Conservation (phyloP, 2,113 vertebrate species). For the Hydrolagus affinis region DNA sequence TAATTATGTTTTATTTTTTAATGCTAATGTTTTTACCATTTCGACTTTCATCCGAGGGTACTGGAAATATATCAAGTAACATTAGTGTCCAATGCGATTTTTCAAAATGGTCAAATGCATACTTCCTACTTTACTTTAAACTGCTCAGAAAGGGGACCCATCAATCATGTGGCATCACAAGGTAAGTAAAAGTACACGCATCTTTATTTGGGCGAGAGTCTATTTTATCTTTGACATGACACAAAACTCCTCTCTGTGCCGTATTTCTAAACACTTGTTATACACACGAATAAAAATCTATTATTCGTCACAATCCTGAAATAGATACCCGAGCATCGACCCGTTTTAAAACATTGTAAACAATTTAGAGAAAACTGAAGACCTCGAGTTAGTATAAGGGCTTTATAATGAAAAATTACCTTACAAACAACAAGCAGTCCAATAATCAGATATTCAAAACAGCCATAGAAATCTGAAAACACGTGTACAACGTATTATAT, state of each 20-base stretch:
- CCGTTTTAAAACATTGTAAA: neutral
- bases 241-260: neutral
- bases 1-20: too few species aligned
- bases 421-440: neutral
- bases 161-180: neutral
- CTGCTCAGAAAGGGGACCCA: neutral
- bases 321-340: neutral
- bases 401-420: neutral
- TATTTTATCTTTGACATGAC: neutral
- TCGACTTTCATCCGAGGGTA: too few species aligned
- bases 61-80: too few species aligned
- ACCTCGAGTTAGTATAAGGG: too few species aligned
- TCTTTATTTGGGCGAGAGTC: neutral
- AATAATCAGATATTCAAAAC: neutral
- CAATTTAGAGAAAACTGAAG: neutral
- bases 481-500: too few species aligned
- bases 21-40: too few species aligned
- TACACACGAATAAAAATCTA: neutral
- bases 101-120: neutral
- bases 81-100: neutral
- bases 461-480: neutral
- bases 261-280: neutral
- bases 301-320: neutral
- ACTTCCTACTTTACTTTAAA: neutral
- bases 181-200: neutral